Base-by-base conservation (phyloP, 2,888 invertebrate genomes). In the Brenthis hecate region DNA sequence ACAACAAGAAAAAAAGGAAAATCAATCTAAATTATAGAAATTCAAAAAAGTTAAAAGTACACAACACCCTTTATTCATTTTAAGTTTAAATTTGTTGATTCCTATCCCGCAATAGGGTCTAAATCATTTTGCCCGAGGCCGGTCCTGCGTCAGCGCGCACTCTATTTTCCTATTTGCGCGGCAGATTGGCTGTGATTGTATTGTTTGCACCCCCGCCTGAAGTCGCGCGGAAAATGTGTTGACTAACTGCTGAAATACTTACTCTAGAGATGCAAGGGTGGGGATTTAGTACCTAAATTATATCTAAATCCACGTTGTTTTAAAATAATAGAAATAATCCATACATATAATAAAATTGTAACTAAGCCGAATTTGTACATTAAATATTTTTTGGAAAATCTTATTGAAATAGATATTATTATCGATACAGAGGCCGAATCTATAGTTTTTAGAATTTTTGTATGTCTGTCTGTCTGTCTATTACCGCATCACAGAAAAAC, bases 121-220 rank as follows among this genome's bases (percentile, higher is more conserved):
- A 48, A 51, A 19, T 62, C 56, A 54, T 51, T 32, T 36, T 16
- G 43, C 63, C 83, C 83, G 69, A 80, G 80, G 86, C 86, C 90
- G 89, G 82, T 83, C 85, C 90, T 88, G 90, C 80, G 77, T 81
- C 83, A 81, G 80, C 85, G 87, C 85, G 89, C 87, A 91, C 90
- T 91, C 91, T 91, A 91, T 92, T 92, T 92, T 91, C 92, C 91
- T 92, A 92, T 92, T 92, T 92, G 89, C 88, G 90, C 91, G 89
- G 85, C 89, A 92, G 92, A 92, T 92, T 92, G 92, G 85, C 89
- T 91, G 86, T 91, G 92, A 92, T 92, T 92, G 92, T 91, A 91
- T 92, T 92, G 92, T 92, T 92, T 91, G 90, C 85, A 71, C 74
- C 70, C 56, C 61, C 58, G 60, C 51, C 56, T 28, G 43, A 51